Evolutionary conservation across 2,888 invertebrate genomes (phyloP), one percentile per base, ranked within the genome.

Genomic region (Synanthedon andrenaeformis): DNA sequence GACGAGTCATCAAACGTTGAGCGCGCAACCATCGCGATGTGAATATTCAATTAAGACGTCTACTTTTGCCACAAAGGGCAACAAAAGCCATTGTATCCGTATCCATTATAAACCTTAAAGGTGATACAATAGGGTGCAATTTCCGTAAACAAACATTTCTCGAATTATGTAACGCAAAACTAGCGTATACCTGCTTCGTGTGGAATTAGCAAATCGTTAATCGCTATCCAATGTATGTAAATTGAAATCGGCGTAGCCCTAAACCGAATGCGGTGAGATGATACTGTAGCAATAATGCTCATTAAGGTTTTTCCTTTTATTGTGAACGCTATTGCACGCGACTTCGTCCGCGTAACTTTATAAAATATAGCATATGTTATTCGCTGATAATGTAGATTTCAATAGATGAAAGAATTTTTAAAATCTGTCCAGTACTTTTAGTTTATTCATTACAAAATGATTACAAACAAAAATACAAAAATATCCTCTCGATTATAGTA

Each of bases 1-100:
- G 65, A 64, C 65, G 67, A 69, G 63, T 71, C 72, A 78, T 72
- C 70, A 72, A 71, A 72, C 66, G 67, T 66, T 66, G 66, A 74
- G 71, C 63, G 66, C 63, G 61, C 65, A 65, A 63, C 68, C 70
- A 68, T 69, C 62, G 72, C 67, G 67, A 74, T 72, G 72, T 74
- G 79, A 80, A 81, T 81, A 82, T 80, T 82, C 78, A 76, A 79
- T 80, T 76, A 78, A 69, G 60, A 58, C 59, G 63, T 67, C 70
- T 66, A 70, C 74, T 76, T 59, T 57, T 56, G 57, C 54, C 55
- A 54, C 57, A 55, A 51, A 52, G 48, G 57, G 60, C 60, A 61
- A 57, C 62, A 63, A 66, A 67, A 57, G 56, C 41, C 41, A 51
- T 4, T 52, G 23, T 14, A 49, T 17, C 54, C 53, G 17, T 28